Percentiles rank a stretch among this genome's conserved stretches.
Conservation (phyloP, 2,113 vertebrate species). For the Xenopus borealis region DNA sequence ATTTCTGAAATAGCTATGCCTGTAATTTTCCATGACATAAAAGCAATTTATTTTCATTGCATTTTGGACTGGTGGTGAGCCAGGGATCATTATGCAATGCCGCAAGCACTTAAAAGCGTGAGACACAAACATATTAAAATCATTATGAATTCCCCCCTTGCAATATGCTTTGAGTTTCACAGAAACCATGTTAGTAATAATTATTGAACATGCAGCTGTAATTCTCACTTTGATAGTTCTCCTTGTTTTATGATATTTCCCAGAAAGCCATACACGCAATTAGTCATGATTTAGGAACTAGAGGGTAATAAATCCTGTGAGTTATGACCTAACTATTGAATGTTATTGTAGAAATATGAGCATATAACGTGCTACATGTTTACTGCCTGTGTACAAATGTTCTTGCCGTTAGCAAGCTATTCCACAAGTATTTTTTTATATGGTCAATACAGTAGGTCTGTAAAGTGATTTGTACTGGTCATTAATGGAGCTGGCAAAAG, state of each 20-base stretch:
- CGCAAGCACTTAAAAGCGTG: not conserved
- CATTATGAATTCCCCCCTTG: not conserved
- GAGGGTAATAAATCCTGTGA: not conserved
- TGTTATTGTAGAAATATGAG: not conserved
- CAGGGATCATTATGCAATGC: constrained; percentile 1
- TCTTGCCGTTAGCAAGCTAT: too few relatives aligned
- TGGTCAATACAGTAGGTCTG: too few relatives aligned
- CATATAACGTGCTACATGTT: not conserved
- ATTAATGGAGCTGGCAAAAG: too few relatives aligned
- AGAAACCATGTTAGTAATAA: not conserved
- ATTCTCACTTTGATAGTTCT: constrained; percentile 1
- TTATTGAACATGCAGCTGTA: not conserved
- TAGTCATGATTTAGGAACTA: not conserved
- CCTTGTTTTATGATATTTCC: not conserved
- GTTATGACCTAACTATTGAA: not conserved
- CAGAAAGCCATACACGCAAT: not conserved
- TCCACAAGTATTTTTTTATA: too few relatives aligned
- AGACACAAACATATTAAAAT: not conserved
- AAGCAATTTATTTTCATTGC: constrained; percentile 6
- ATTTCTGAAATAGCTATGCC: not conserved
- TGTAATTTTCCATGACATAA: constrained; percentile 8
- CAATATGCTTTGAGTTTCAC: not conserved
- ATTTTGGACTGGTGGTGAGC: not conserved
- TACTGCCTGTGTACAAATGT: too few relatives aligned
- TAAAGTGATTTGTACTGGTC: too few relatives aligned